Percentiles rank a stretch among this genome's conserved stretches.
Conservation (phyloP, 2,113 vertebrate genomes). For the Forbesichthys papilliferus region DNA sequence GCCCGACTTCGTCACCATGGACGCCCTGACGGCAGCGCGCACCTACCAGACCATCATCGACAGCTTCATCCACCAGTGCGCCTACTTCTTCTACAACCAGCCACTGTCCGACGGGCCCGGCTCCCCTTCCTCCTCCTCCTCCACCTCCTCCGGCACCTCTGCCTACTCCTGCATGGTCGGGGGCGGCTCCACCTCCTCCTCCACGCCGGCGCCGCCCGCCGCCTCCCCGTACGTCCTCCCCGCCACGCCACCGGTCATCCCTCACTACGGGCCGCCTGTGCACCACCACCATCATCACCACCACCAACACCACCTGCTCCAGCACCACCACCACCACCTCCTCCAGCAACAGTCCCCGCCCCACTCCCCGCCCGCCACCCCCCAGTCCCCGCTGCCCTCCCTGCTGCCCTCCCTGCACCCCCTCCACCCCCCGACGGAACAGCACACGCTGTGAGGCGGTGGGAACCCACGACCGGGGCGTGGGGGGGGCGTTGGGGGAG, state of each 20-base stretch:
- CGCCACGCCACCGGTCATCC: constrained; percentile 69
- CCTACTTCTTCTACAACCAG: constrained; percentile 92
- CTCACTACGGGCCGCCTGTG: constrained; percentile 65
- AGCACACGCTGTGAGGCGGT: constrained; percentile 84
- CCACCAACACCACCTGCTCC: constrained; percentile 75
- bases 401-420: constrained; percentile 79
- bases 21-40: constrained; percentile 90
- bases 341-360: constrained; percentile 69
- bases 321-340: constrained; percentile 53
- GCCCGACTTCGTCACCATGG: constrained; percentile 94
- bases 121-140: constrained; percentile 79
- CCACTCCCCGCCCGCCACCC: constrained; percentile 82
- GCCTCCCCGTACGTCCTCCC: constrained; percentile 64
- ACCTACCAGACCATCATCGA: constrained; percentile 98
- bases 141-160: constrained; percentile 60
- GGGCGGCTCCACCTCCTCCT: constrained; percentile 61
- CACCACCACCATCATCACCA: constrained; percentile 67
- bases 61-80: constrained; percentile 93
- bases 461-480: constrained; percentile 7
- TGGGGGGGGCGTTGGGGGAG: background rate
- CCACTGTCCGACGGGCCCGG: constrained; percentile 76
- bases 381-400: constrained; percentile 81
- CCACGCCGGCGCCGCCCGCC: constrained; percentile 54
- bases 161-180: constrained; percentile 73
- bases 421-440: constrained; percentile 80